Base-by-base conservation (phyloP, 2,888 invertebrate genomes). In the Plebejus melissa region DNA sequence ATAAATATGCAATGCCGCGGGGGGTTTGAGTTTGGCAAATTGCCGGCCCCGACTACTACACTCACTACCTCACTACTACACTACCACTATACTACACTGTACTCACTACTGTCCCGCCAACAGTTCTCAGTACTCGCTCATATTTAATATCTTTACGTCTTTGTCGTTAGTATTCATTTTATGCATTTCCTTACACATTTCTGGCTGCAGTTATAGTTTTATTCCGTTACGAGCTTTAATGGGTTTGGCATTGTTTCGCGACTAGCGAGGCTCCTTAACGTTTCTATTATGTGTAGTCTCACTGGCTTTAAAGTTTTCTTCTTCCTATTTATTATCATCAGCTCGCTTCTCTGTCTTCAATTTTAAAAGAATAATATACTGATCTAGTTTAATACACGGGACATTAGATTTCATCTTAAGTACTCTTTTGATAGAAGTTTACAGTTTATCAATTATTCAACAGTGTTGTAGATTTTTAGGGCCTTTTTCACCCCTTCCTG, bases 1-100 rank as follows among this genome's bases (percentile, higher is more conserved):
- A 58, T 58, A 58, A 58, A 58, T 58, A 58, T 58, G 58, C 58
- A 58, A 7, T n/a, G 22, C 58, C 22, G 2, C 7, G 74, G 74
- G 65, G 65, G 74, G 54, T 16, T 16, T 4, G 13, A 65, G 46
- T 65, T 74, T 74, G 65, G 65, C 74, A 74, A 74, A 74, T 74
- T 65, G 74, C 74, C 65, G 74, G 65, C 28, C 11, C 3, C 3
- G 16, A 16, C 13, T 54, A 54, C 54, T 54, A 54, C 54, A 9
- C 58, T 58, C 9, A 22, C 57, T 7, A 58, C 22, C 22, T 22
- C 22, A 22, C 22, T 22, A 22, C 4, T 4, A 13, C 16, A 57
- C 54, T 57, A n/a, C 16, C 54, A 54, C 54, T 16, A 3, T 16
- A 54, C 54, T 58, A 41, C 22, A n/a, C 57, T 58, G 6, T n/a